Evolutionary conservation across 1,140 invertebrate genomes (phyloP), one percentile per base, ranked within the genome.

Genomic region (Dufourea novaeangliae): DNA sequence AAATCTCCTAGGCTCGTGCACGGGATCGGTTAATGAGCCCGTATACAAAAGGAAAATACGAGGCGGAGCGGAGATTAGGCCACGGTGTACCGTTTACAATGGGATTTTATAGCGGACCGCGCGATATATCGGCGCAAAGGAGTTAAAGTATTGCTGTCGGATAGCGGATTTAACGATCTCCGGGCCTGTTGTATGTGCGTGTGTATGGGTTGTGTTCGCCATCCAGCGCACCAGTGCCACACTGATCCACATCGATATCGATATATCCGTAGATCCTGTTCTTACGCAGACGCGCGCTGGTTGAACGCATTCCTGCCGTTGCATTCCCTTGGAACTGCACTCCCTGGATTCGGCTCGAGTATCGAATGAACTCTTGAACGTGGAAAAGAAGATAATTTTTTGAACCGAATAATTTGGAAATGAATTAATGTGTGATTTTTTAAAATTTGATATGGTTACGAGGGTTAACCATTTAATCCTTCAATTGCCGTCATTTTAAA

Each of bases 181-280:
- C 39, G 62, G 46, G 64, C 76, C n/a, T n/a, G n/a, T n/a, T n/a
- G n/a, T n/a, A n/a, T n/a, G n/a, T n/a, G n/a, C n/a, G n/a, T 29
- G n/a, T 61, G 62, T 39, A 34, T 78, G 50, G 66, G 66, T 39
- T 56, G 32, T 39, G 63, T 46, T 56, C 62, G 70, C 70, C 73
- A 70, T 66, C 64, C 25, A 61, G 78, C 72, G 83, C 69, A 85
- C 82, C 79, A 85, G 73, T 86, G 84, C 84, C 84, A 85, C 77
- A 86, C 84, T 86, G 70, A 85, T 86, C 84, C 80, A 86, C 84
- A 86, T 86, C 84, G 84, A 86, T 86, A 86, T 82, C 72, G 66
- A 86, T 86, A 86, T 86, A 84, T 86, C 71, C 46, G 67, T 80
- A 86, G 80, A 86, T 86, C 83, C 74, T 84, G 74, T 84, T 84